A percentile compares a stretch with the other conserved stretches of the same genome.
Conservation (phyloP, 2,888 invertebrate species). For the Nasonia oneida region DNA sequence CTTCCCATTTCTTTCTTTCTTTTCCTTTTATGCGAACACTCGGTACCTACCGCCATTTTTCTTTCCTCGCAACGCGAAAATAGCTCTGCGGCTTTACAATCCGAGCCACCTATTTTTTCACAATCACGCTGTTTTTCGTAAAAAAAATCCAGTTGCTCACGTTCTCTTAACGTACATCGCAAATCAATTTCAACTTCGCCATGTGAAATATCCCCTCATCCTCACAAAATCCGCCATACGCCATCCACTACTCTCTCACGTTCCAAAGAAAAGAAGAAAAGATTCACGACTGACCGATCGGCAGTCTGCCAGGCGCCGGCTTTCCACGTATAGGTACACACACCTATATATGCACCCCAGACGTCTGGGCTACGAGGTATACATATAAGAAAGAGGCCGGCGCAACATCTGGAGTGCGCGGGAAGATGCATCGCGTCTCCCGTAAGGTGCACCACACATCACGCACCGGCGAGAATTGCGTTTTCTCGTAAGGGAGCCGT, state of each 20-base stretch:
- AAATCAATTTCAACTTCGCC: not conserved
- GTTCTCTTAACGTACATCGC: no score
- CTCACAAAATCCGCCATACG: not conserved
- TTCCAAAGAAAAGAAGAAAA: constrained; percentile 17
- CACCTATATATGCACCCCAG: not conserved
- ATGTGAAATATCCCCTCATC: not conserved
- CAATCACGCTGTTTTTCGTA: no score
- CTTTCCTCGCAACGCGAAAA: not conserved
- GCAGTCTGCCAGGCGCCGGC: not conserved
- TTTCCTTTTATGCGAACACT: not conserved
- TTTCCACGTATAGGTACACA: not conserved
- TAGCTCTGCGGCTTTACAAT: not conserved
- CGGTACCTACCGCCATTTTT: not conserved
- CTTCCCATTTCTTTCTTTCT: not conserved
- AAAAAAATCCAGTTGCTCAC: no score
- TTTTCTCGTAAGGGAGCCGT: not conserved
- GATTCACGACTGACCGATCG: constrained; percentile 26
- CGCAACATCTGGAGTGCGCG: not conserved
- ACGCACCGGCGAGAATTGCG: not conserved
- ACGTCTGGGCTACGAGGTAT: not conserved
- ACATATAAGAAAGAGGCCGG: not conserved
- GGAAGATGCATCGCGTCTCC: not conserved
- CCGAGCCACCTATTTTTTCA: no score
- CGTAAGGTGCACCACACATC: not conserved
- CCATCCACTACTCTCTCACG: not conserved